These are phyloP conservation scores for Leptinotarsa texana DNA, from an alignment of 1,140 invertebrate species.

Conservation along the genomic window DNA sequence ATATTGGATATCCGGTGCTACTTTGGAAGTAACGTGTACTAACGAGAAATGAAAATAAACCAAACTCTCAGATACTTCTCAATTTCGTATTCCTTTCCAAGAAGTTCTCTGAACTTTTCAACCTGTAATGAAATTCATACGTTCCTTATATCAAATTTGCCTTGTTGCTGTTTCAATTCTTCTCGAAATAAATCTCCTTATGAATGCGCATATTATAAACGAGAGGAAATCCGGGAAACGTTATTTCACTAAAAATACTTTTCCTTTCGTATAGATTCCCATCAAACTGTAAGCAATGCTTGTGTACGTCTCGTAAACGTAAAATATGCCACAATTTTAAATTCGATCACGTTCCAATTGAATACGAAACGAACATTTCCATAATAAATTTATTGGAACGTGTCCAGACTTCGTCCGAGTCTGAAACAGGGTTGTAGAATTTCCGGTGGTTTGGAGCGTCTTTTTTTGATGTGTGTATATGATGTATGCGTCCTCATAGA, in stretches of 20 bases:
- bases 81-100: too few species aligned
- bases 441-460: not conserved
- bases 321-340: slow-evolving; percentile 53
- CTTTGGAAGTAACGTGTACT: too few species aligned
- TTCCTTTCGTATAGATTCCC: slow-evolving; percentile 19
- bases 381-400: slow-evolving; percentile 51
- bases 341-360: slow-evolving; percentile 53
- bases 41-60: too few species aligned
- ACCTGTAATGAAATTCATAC: too few species aligned
- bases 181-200: too few species aligned
- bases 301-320: slow-evolving; percentile 37
- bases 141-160: too few species aligned
- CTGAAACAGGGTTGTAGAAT: not conserved
- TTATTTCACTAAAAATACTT: slow-evolving; percentile 8
- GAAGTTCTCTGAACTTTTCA: too few species aligned
- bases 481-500: too few species aligned
- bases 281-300: slow-evolving; percentile 31
- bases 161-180: too few species aligned
- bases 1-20: too few species aligned
- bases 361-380: slow-evolving; percentile 52
- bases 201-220: too few species aligned
- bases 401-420: slow-evolving; percentile 43
- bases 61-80: too few species aligned
- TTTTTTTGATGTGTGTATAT: not conserved
- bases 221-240: not conserved